Base-by-base conservation (phyloP, 2,888 invertebrate species). In the Idaea dimidiata region DNA sequence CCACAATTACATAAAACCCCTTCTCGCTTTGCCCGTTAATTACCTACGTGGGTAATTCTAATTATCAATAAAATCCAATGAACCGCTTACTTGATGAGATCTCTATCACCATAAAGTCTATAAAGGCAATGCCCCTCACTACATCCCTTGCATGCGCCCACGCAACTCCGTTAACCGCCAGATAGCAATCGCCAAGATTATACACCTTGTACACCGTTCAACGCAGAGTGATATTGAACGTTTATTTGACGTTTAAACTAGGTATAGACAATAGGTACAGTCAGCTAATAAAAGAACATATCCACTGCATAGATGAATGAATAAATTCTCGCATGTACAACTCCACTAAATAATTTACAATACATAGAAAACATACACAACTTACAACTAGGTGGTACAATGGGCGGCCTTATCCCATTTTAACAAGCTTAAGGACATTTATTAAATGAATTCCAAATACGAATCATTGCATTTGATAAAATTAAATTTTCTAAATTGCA, bases 111-210 rank as follows among this genome's bases (percentile, higher is more conserved):
- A 54, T 18, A 24, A 43, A 33, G 17, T 32, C 56, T 60, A 33
- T 54, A 16, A 54, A 54, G 54, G 17, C 54, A 16, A 56, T 56
- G 56, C 56, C 56, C 56, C 17, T 18, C 5, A 18, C 8, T 8
- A 17, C 10, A 18, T 56, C 17, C 54, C 56, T 56, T 56, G 56
- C 56, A 56, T 56, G 16, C 56, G 56, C 56, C 56, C 65, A 33
- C 32, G 17, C 67, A 64, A 61, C 67, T 71, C 72, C 72, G 72
- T 73, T 71, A 68, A 43, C 63, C 62, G 67, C 65, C 70, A 75
- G 84, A 86, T 84, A 81, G 81, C 74, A 80, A 86, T 86, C 84
- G 78, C 64, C 69, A 68, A 81, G 81, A 84, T 81, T 82, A 75
- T 79, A 76, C 79, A 17, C 18, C 18, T 16, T 16, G 16, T 32